Conservation (phyloP, 2,888 invertebrate genomes). For the Resseliella maxima region DNA sequence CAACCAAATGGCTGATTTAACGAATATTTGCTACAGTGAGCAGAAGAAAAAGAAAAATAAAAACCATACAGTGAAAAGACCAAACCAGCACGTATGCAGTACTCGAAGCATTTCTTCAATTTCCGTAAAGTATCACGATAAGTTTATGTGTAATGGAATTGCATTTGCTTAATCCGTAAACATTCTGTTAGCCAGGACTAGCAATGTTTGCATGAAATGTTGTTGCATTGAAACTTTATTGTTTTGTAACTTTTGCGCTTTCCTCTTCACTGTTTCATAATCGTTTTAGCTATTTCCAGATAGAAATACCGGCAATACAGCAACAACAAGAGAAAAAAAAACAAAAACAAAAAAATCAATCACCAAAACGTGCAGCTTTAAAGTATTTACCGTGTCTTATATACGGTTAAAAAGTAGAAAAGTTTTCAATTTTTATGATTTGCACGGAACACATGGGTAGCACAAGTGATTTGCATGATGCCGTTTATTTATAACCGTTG, state of each 20-base stretch:
- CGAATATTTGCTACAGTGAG: no score
- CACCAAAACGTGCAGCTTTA: background rate
- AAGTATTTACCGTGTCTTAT: background rate
- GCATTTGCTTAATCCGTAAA: background rate
- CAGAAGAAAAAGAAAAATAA: no score
- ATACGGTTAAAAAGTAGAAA: background rate
- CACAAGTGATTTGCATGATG: slow-evolving; percentile 6
- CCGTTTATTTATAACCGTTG: background rate
- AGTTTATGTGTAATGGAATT: background rate
- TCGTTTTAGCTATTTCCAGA: background rate
- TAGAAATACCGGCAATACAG: background rate
- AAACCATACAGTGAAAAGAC: no score
- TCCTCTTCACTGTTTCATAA: background rate
- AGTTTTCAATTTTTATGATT: background rate
- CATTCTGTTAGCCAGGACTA: background rate
- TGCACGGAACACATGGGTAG: background rate
- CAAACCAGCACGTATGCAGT: no score
- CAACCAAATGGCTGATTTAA: no score
- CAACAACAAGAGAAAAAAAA: background rate
- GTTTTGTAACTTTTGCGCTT: background rate
- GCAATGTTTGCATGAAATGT: background rate
- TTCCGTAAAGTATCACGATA: background rate
- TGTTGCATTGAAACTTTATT: background rate
- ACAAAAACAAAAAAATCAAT: background rate
- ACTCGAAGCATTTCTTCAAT: slow-evolving; percentile 9